Evolutionary conservation across 2,797 vertebrate genomes (phyloP).

Genomic region (Cynopterus sphinx): DNA sequence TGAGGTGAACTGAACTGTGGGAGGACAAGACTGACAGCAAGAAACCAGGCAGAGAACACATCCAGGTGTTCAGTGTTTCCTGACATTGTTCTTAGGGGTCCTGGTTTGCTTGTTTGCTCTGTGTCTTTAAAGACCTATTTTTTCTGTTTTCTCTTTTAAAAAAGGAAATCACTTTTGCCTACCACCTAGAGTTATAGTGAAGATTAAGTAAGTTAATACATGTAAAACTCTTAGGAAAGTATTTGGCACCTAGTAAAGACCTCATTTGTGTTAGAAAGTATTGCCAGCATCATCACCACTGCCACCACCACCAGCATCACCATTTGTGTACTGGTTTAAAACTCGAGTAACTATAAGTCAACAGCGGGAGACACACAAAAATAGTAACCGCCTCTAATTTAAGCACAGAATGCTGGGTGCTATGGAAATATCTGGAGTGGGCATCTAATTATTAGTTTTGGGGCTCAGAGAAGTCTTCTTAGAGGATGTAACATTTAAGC

Average conservation of each 20-base stretch:
- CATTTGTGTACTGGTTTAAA: neutral
- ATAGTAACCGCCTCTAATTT: neutral
- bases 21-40: neutral
- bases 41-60: neutral
- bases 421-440: neutral
- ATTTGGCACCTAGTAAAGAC: neutral
- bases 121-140: neutral
- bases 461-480: neutral
- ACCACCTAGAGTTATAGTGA: neutral
- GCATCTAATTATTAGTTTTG: neutral
- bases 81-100: neutral
- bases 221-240: neutral
- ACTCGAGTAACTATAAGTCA: neutral
- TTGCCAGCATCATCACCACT: neutral
- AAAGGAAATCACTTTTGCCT: neutral
- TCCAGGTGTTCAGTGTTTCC: rapidly evolving
- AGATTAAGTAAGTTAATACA: neutral
- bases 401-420: neutral
- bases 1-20: neutral
- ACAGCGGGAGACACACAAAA: neutral
- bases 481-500: neutral
- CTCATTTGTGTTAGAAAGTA: neutral
- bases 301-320: neutral
- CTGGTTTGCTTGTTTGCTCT: neutral
- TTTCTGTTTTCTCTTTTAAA: neutral